A percentile compares a stretch with the other conserved stretches of the same genome.
Evolutionary conservation across 2,113 vertebrate species (phyloP).

Genomic region (Archilochus colubris): DNA sequence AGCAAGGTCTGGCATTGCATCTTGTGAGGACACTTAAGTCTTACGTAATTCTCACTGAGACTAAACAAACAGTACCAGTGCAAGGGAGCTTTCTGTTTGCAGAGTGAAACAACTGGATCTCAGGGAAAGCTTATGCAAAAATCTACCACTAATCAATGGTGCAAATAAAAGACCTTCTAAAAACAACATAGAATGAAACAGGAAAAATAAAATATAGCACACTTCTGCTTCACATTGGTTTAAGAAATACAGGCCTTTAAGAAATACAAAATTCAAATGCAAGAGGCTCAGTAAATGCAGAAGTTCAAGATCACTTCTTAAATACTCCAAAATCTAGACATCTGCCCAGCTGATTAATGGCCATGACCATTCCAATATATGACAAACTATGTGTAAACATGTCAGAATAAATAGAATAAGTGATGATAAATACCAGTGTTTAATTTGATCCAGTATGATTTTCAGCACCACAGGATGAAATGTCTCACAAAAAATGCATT

Average conservation of each 20-base stretch:
- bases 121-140: not conserved
- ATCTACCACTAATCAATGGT: not conserved
- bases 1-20: constrained; percentile 17
- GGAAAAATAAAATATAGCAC: not conserved
- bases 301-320: not conserved
- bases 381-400: not conserved
- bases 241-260: not conserved
- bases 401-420: not conserved
- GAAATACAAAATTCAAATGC: not conserved
- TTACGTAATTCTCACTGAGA: not conserved
- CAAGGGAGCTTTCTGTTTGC: not conserved
- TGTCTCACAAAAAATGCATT: not conserved
- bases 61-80: not conserved
- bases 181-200: not conserved
- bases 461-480: not conserved
- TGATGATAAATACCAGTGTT: not conserved
- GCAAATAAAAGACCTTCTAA: not conserved
- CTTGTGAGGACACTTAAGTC: not conserved
- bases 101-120: not conserved
- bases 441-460: not conserved
- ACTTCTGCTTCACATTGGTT: not conserved
- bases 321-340: not conserved
- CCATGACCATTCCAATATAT: not conserved
- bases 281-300: not conserved
- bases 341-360: not conserved